Conservation (phyloP, 2,797 vertebrate genomes). For the Scolopax bukidnonensis region DNA sequence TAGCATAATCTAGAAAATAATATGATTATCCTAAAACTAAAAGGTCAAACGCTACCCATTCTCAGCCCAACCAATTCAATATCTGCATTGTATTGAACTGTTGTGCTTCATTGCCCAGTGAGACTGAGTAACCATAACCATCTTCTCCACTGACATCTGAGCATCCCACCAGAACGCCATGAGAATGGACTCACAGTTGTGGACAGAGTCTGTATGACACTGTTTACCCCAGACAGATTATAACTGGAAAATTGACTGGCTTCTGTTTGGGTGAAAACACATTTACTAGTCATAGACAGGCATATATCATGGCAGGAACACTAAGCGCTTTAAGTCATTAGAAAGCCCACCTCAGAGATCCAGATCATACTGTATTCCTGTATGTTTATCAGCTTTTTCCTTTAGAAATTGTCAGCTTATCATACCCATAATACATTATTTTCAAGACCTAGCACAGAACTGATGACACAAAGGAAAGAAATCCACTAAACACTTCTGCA, state of each 20-base stretch:
- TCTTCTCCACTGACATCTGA: not conserved
- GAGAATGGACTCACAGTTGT: not conserved
- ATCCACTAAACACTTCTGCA: not conserved
- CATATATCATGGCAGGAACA: not conserved
- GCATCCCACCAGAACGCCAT: not conserved
- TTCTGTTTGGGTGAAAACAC: not conserved
- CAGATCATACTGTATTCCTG: not conserved
- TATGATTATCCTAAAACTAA: not conserved
- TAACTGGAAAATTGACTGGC: not conserved
- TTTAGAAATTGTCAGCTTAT: not conserved
- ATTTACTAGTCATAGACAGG: not conserved
- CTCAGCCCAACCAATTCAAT: not conserved
- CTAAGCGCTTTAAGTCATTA: not conserved
- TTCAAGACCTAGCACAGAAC: not conserved
- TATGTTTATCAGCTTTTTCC: not conserved
- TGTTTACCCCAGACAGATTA: not conserved
- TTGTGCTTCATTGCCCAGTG: not conserved
- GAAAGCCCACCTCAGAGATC: not conserved
- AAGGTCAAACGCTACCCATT: not conserved
- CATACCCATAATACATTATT: not conserved
- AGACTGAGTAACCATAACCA: not conserved
- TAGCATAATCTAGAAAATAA: not conserved
- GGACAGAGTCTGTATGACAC: not conserved
- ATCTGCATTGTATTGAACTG: not conserved
- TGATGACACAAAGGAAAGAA: not conserved